Evolutionary conservation across 2,888 invertebrate genomes (phyloP).

Genomic region (Tetragonula carbonaria): DNA sequence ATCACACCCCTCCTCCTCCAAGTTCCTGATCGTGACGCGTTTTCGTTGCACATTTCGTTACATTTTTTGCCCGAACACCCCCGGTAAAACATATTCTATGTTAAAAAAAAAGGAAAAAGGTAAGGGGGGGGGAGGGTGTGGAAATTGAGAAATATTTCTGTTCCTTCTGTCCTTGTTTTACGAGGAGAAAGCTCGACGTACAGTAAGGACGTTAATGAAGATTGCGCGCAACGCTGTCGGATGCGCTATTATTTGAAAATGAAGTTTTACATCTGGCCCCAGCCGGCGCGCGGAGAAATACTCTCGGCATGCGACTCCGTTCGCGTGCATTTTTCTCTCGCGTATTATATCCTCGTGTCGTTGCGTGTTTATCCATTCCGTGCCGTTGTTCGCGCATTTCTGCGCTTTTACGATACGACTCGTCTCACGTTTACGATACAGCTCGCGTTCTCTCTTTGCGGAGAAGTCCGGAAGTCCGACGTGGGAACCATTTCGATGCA

Average conservation of each 20-base stretch:
- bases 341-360: neutral
- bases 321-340: neutral
- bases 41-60: too few species aligned
- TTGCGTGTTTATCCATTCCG: neutral
- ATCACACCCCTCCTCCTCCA: too few species aligned
- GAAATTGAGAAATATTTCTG: neutral
- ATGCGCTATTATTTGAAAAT: slow-evolving; percentile 3
- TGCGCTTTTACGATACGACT: neutral
- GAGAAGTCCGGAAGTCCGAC: neutral
- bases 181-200: slow-evolving; percentile 23
- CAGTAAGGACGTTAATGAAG: slow-evolving; percentile 57
- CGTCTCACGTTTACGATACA: neutral
- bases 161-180: slow-evolving; percentile 9
- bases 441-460: neutral
- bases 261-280: slow-evolving; percentile 16
- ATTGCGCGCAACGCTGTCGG: slow-evolving; percentile 44
- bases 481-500: neutral
- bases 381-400: neutral
- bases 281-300: neutral
- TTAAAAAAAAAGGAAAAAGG: neutral
- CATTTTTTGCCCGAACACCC: too few species aligned
- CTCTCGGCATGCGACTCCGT: slow-evolving; percentile 3
- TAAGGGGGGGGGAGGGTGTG: too few species aligned
- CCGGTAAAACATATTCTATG: neutral
- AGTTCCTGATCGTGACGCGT: too few species aligned